Conservation (phyloP, 2,888 invertebrate genomes). For the Lasioglossum lativentre region DNA sequence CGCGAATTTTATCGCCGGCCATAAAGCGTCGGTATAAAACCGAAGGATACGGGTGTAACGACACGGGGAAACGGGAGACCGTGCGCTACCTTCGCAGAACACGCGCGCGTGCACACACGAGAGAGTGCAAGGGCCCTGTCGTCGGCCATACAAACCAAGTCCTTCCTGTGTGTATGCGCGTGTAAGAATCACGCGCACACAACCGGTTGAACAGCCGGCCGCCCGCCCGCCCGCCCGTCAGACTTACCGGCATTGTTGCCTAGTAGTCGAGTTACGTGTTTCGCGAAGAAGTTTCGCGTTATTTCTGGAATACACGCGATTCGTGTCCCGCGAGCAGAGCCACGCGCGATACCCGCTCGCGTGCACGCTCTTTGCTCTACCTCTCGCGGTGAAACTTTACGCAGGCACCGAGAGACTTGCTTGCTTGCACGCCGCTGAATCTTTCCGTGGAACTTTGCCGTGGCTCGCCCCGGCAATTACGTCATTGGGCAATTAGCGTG, state of each 20-base stretch:
- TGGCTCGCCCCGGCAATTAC: slow-evolving; percentile 5
- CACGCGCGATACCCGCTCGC: slow-evolving; percentile 39
- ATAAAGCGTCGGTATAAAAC: slow-evolving; percentile 56
- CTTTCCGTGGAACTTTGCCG: slow-evolving; percentile 6
- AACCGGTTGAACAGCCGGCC: slow-evolving; percentile 21
- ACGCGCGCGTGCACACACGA: not conserved
- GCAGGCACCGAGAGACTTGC: slow-evolving; percentile 1
- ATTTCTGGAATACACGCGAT: slow-evolving; percentile 69
- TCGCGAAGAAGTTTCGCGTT: slow-evolving; percentile 64
- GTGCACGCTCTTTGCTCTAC: not conserved
- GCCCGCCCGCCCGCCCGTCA: slow-evolving; percentile 33
- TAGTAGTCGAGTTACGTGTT: slow-evolving; percentile 59
- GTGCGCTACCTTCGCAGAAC: slow-evolving; percentile 34
- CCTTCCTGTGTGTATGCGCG: not conserved
- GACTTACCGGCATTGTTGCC: slow-evolving; percentile 62
- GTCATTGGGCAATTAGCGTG: slow-evolving; percentile 17
- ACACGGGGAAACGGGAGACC: slow-evolving; percentile 37
- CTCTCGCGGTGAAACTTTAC: slow-evolving; percentile 7
- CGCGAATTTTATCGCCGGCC: slow-evolving; percentile 67
- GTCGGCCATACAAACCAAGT: not conserved
- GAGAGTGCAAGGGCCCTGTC: slow-evolving; percentile 10
- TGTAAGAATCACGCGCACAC: slow-evolving; percentile 11
- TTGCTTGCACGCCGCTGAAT: slow-evolving; percentile 1
- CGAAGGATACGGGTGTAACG: slow-evolving; percentile 48
- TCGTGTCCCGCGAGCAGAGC: slow-evolving; percentile 21